A percentile compares a stretch with the other conserved stretches of the same genome.
These are phyloP conservation scores for Clivina fossor DNA, from an alignment of 2,888 invertebrate species.

Conservation along the genomic window DNA sequence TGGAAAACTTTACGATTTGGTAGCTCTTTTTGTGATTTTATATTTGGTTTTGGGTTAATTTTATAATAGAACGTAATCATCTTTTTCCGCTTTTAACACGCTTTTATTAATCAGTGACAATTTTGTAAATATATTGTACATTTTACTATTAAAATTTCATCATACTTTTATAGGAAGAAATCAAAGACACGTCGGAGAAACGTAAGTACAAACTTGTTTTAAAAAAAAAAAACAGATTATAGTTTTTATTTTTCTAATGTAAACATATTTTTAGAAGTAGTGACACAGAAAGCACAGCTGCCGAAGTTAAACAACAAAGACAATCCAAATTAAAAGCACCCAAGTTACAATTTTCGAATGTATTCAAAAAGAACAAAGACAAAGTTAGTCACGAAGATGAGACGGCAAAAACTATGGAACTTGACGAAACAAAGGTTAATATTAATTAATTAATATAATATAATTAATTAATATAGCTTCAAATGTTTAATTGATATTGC, in stretches of 20 bases:
- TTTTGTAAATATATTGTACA: too few relatives aligned
- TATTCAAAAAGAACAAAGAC: constrained; percentile 46
- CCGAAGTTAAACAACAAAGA: constrained; percentile 54
- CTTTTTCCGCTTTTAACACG: too few relatives aligned
- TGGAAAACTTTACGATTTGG: too few relatives aligned
- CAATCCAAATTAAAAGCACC: constrained; percentile 36
- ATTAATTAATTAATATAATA: too few relatives aligned
- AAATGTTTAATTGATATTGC: too few relatives aligned
- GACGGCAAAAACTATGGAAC: constrained; percentile 34
- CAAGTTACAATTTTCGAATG: constrained; percentile 37
- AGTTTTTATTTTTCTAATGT: constrained; percentile 10
- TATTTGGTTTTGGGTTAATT: too few relatives aligned
- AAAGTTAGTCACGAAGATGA: constrained; percentile 36
- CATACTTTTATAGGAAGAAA: constrained; percentile 24
- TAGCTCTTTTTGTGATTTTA: too few relatives aligned
- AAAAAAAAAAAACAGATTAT: background rate
- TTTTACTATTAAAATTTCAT: too few relatives aligned
- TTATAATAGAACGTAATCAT: too few relatives aligned
- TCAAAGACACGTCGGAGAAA: constrained; percentile 26
- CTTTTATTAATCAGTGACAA: too few relatives aligned
- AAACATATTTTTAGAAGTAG: constrained; percentile 59
- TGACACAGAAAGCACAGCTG: constrained; percentile 64
- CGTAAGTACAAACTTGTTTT: constrained; percentile 23
- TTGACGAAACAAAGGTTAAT: constrained; percentile 41
- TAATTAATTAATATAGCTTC: too few relatives aligned